Evolutionary conservation across 2,797 vertebrate genomes (phyloP), one percentile per base, ranked within the genome.

Genomic region (Rhinoraja longicauda): DNA sequence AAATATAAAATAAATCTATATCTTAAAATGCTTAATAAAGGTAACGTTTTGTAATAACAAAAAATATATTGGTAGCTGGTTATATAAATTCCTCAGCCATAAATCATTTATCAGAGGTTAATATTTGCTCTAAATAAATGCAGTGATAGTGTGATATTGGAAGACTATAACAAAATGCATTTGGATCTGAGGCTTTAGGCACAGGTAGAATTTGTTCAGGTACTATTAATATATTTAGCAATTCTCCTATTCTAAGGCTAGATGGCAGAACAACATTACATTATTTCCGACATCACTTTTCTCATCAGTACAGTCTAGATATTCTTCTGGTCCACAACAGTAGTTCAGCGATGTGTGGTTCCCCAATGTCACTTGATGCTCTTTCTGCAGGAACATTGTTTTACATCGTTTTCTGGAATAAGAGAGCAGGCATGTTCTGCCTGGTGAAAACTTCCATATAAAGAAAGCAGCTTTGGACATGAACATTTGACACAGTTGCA

Each of bases 211-310:
- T 70, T 90, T 90, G 32, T 90, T 70, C 88, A 39, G 88, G 90
- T 67, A 70, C 64, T 67, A 6, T 88, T 32, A 73, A 36, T 73
- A 29, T 73, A 13, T 70, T 70, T 39, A 72, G 8, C 12, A 45
- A n/a, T 8, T 73, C 90, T 91, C 36, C 36, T 73, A 15, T 29
- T 92, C 36, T 7, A 15, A 92, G 39, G 70, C 90, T 92, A 92
- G 90, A 57, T 73, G 90, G 90, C 90, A 92, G 67, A 92, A 92
- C 24, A 29, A 39, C 45, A 72, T 57, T 53, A 75, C 90, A 19
- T 75, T 75, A 24, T 39, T 19, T 75, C 21, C 90, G n/a, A 2
- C 10, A 70, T 92, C 36, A 39, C 36, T 45, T 4, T 24, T 45
- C 19, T 45, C 32, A 70, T 24, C 90, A 75, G n/a, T 13, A 75